These are phyloP conservation scores for Montipora sp. DNA, from an alignment of 64 coral and sea anemone genomes.

Conservation along the genomic window DNA sequence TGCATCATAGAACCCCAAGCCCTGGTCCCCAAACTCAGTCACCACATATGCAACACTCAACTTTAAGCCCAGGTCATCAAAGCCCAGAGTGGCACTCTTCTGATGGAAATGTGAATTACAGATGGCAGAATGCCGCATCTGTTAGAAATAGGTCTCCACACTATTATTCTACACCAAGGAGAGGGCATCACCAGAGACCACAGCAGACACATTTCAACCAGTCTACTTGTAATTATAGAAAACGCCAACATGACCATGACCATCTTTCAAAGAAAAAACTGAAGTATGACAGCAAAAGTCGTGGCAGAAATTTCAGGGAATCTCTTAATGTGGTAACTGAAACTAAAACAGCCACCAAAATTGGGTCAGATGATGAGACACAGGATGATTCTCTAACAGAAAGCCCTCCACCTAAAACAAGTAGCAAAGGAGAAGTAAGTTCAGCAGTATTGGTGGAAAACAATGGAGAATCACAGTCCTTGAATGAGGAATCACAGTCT, in stretches of 20 bases:
- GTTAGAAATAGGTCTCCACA: slow-evolving; percentile 23
- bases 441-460: not conserved
- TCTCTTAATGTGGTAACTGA: slow-evolving; percentile 26
- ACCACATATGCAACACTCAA: slow-evolving; percentile 4
- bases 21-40: not conserved
- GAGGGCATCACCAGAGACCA: slow-evolving; percentile 28
- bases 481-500: slow-evolving; percentile 17
- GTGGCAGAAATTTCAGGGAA: slow-evolving; percentile 15
- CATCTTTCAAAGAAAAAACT: slow-evolving; percentile 15
- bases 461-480: slow-evolving; percentile 18
- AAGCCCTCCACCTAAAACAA: slow-evolving; percentile 36
- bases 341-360: slow-evolving; percentile 8
- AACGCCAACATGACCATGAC: slow-evolving; percentile 8
- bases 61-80: slow-evolving; percentile 1
- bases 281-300: slow-evolving; percentile 17
- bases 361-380: slow-evolving; percentile 46
- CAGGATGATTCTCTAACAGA: slow-evolving; percentile 28
- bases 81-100: slow-evolving; percentile 13
- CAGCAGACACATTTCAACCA: slow-evolving; percentile 15
- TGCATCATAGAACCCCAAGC: slow-evolving; percentile 13
- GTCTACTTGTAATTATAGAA: not conserved
- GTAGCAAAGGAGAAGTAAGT: slow-evolving; percentile 17
- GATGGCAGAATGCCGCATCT: slow-evolving; percentile 13
- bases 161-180: not conserved
- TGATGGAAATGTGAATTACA: slow-evolving; percentile 43